phyloP scores from a whole-genome alignment of 2,113 vertebrate species.

The Tonatia bakeri region DNA sequence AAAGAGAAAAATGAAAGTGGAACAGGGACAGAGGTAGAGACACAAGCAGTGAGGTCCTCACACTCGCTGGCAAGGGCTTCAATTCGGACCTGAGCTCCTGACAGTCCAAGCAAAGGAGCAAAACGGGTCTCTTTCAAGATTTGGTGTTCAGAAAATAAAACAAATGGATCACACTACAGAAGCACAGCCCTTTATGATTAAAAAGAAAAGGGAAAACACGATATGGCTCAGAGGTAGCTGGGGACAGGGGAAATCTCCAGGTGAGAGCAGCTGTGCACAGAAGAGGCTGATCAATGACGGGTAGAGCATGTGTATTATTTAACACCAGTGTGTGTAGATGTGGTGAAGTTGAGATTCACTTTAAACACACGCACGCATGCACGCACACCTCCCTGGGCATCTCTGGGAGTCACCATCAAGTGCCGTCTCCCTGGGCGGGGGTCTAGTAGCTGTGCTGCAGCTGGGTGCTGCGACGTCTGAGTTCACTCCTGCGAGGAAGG shows the following conservation, averaged over 20 bases:
- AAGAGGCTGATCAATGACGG: not conserved
- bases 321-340: not conserved
- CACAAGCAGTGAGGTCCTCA: not conserved
- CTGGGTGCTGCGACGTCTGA: not conserved
- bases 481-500: rapidly evolving
- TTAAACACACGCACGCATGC: not conserved
- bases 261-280: not conserved
- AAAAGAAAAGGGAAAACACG: not conserved
- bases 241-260: not conserved
- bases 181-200: not conserved
- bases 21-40: not conserved
- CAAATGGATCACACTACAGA: not conserved
- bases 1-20: not conserved
- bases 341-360: not conserved
- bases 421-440: not conserved
- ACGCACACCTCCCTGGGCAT: not conserved
- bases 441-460: no score
- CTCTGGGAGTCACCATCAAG: not conserved
- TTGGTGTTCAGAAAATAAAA: not conserved
- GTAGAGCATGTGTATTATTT: not conserved
- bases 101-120: not conserved
- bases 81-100: not conserved
- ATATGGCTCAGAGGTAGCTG: not conserved
- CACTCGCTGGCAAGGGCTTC: rapidly evolving
- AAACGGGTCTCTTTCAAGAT: not conserved